Percentiles rank a stretch among this genome's conserved stretches.
phyloP scores from a whole-genome alignment of 2,113 vertebrate species.

The Petaurus breviceps region DNA sequence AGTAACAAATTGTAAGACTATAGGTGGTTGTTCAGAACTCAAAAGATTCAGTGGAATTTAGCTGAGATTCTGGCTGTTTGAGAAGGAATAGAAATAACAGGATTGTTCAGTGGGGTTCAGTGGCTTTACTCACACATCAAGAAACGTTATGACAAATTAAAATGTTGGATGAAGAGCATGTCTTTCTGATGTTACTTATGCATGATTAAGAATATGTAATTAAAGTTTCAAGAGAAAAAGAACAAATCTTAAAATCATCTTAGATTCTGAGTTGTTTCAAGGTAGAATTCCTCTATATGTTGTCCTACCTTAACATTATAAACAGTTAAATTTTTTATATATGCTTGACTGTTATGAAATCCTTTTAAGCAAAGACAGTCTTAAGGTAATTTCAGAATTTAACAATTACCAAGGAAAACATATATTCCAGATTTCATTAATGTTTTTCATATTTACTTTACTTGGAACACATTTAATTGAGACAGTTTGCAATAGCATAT shows the following conservation, averaged over 20 bases:
- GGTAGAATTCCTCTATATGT: background rate
- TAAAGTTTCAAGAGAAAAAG: background rate
- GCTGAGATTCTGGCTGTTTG: background rate
- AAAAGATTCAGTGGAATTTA: background rate
- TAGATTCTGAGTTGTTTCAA: background rate
- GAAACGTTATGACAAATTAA: background rate
- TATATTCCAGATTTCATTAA: conserved; percentile 9
- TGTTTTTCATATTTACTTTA: background rate
- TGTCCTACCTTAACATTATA: background rate
- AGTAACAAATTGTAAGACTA: background rate
- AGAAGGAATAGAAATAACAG: background rate
- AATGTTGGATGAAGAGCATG: background rate
- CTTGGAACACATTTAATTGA: no score
- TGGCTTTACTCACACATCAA: background rate
- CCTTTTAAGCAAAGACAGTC: background rate
- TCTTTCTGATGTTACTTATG: background rate
- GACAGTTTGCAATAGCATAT: no score
- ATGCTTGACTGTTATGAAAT: conserved; percentile 33
- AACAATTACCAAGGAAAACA: conserved; percentile 34
- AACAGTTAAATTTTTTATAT: conserved; percentile 18
- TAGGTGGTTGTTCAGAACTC: background rate
- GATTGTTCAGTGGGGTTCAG: background rate
- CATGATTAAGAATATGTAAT: background rate
- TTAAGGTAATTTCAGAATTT: background rate
- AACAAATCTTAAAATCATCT: background rate